A percentile compares a stretch with the other conserved stretches of the same genome.
Evolutionary conservation across 1,140 invertebrate species (phyloP).

Genomic region (Trachymyrmex septentrionalis): DNA sequence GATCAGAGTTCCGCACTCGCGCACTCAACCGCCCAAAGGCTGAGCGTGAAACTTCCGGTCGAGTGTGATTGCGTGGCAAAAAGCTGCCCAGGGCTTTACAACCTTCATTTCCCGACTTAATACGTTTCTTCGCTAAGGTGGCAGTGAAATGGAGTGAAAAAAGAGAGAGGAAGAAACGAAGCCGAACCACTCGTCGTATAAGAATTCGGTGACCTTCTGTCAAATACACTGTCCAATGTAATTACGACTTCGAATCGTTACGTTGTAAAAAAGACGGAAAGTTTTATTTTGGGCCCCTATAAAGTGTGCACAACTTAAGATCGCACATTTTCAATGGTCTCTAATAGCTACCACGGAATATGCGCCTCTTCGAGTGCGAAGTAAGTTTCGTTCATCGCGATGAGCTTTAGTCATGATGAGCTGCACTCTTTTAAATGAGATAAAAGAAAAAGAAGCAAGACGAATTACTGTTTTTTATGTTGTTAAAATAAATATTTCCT

Average conservation of each 20-base stretch:
- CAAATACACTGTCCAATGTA: slow-evolving; percentile 51
- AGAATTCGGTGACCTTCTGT: slow-evolving; percentile 60
- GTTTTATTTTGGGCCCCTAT: slow-evolving; percentile 65
- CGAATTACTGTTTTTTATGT: not conserved
- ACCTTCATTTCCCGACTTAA: slow-evolving; percentile 58
- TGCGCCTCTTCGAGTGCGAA: not conserved
- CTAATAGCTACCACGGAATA: not conserved
- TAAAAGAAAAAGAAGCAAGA: not conserved
- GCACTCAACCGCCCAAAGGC: slow-evolving; percentile 30
- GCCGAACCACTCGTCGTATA: not conserved
- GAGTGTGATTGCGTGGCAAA: slow-evolving; percentile 50
- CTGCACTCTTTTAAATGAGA: not conserved
- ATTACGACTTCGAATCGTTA: slow-evolving; percentile 13
- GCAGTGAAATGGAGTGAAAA: slow-evolving; percentile 39
- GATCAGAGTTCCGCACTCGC: slow-evolving; percentile 43
- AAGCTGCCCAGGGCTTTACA: slow-evolving; percentile 51
- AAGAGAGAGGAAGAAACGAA: slow-evolving; percentile 12
- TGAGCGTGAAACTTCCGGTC: slow-evolving; percentile 43
- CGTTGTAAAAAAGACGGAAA: slow-evolving; percentile 35
- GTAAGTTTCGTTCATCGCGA: not conserved
- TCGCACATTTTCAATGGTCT: slow-evolving; percentile 21
- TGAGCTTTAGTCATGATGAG: not conserved
- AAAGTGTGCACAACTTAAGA: slow-evolving; percentile 57
- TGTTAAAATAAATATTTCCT: not conserved
- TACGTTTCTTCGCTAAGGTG: slow-evolving; percentile 47